A percentile compares a stretch with the other conserved stretches of the same genome.
Evolutionary conservation across 2,113 vertebrate species (phyloP).

Genomic region (Amblyornis subalaris): DNA sequence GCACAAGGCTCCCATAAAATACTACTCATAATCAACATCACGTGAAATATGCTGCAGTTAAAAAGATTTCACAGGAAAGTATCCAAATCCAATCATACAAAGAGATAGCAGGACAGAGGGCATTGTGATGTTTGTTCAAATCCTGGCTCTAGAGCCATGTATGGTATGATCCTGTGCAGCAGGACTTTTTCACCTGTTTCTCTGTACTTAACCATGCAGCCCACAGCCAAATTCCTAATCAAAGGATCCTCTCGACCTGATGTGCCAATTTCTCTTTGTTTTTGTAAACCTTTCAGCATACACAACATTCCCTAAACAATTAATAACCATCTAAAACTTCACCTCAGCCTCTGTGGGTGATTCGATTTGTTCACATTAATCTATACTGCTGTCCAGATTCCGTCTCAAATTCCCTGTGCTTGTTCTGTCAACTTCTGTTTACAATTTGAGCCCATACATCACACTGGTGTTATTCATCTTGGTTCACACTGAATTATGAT

Average conservation of each 20-base stretch:
- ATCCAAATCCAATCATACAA: neutral
- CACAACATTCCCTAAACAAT: neutral
- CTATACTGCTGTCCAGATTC: neutral
- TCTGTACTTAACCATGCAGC: neutral
- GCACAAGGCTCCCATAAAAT: neutral
- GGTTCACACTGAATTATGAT: neutral
- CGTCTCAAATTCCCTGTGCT: neutral
- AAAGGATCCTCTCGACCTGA: neutral
- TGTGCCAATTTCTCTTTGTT: neutral
- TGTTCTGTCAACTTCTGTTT: neutral
- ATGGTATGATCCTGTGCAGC: neutral
- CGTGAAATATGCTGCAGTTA: neutral
- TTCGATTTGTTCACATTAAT: neutral
- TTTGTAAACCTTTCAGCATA: neutral
- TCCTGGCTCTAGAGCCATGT: neutral
- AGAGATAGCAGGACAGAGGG: neutral
- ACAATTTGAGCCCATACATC: neutral
- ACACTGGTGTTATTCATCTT: neutral
- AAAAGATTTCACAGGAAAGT: neutral
- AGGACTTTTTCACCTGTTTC: neutral
- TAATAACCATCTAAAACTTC: neutral
- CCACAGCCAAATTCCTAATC: neutral
- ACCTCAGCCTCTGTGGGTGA: neutral
- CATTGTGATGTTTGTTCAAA: neutral
- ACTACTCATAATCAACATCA: neutral